Base-by-base conservation (phyloP, 92 coral and sea anemone genomes). In the Palythoa caribaeorum region DNA sequence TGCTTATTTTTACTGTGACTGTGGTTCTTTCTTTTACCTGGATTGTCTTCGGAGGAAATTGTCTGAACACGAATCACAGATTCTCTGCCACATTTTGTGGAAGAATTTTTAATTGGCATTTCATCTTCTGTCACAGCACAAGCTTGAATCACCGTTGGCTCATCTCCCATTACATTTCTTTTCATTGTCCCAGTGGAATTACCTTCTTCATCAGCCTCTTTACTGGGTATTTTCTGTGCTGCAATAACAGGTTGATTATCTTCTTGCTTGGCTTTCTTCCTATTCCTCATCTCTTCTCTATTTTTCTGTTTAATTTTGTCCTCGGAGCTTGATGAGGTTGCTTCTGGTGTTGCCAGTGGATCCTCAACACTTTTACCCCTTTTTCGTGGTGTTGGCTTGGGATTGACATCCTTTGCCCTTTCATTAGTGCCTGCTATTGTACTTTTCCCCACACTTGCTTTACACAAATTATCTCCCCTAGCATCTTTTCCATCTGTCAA, bases 91-190 rank as follows among this genome's bases (percentile, higher is more conserved):
- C 9, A 65, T 17, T 39, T 87, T 37, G 79, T 75, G 36, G 71
- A 70, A 52, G 79, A 38, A 38, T 9, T 68, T n/a, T 68, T 84
- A 11, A 17, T 28, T 14, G 62, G 11, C 6, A 11, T 14, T 2
- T 5, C 47, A 48, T 73, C 62, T 87, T 90, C 88, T 60, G 83
- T 47, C 38, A 92, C 87, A 52, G 89, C 75, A 66, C 92, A 79
- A 38, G 94, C 94, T 39, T 92, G 94, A 74, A 92, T 76, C 38
- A 92, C 84, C 40, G 38, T 13, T 17, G 87, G 86, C 20, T 77
- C 53, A 47, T 77, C 94, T 66, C 71, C 20, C 17, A 71, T 62
- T 38, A 79, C 71, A 38, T 62, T 84, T 50, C 77, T 52, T 20
- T 72, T 65, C 50, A 71, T 81, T 53, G 28, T 66, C 65, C 79